A percentile compares a stretch with the other conserved stretches of the same genome.
These are phyloP conservation scores for Butorides virescens DNA, from an alignment of 2,113 vertebrate genomes.

Conservation along the genomic window DNA sequence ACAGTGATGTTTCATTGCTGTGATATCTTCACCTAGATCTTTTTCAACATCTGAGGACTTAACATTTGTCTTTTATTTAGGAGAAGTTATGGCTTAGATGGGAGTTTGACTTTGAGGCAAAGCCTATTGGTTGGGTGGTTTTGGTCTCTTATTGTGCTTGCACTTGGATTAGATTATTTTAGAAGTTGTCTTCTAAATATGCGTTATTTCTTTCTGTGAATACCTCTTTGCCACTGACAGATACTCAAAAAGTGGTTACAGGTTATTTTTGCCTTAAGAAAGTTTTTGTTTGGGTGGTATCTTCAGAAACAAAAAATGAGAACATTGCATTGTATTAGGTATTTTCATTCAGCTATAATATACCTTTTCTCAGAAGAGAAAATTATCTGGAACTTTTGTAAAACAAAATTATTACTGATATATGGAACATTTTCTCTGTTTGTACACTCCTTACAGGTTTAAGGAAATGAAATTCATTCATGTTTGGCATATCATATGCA, in stretches of 20 bases:
- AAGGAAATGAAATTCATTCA: conserved; percentile 11
- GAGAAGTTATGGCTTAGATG: background rate
- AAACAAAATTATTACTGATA: background rate
- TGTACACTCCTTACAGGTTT: background rate
- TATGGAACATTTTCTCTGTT: background rate
- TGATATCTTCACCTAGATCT: background rate
- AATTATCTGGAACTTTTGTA: background rate
- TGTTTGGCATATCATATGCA: background rate
- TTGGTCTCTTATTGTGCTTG: background rate
- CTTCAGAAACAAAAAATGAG: background rate
- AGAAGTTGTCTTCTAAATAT: background rate
- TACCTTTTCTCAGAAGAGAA: background rate
- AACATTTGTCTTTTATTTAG: background rate
- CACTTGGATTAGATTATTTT: background rate
- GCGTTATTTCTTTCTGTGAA: background rate
- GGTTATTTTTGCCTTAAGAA: background rate
- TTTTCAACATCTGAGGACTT: background rate
- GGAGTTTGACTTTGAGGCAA: background rate
- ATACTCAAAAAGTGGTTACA: background rate
- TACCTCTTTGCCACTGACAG: background rate
- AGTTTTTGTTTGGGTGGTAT: background rate
- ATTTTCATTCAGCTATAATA: background rate
- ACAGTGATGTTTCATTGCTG: background rate
- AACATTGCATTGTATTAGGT: background rate
- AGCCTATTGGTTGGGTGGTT: background rate